Conservation (phyloP, 1,140 invertebrate species). For the Heliconius congener region DNA sequence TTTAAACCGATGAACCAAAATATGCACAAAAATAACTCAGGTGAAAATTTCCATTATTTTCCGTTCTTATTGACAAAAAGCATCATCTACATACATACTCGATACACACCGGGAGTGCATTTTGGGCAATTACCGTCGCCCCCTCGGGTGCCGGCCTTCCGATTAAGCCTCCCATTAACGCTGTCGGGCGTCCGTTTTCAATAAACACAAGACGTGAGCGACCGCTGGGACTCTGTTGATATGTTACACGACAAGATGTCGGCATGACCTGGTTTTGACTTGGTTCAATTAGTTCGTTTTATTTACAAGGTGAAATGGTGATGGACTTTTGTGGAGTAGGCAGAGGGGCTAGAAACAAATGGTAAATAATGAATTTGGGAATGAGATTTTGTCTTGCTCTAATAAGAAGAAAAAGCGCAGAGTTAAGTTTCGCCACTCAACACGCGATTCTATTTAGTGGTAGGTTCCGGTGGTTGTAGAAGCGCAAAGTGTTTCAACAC, state of each 20-base stretch:
- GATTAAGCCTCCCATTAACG: constrained; percentile 20
- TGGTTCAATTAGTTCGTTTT: neutral
- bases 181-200: constrained; percentile 19
- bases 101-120: neutral
- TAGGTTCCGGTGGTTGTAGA: too few relatives aligned
- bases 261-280: neutral
- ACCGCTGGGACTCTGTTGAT: constrained; percentile 3
- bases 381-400: too few relatives aligned
- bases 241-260: neutral
- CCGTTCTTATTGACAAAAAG: neutral
- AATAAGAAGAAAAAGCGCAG: too few relatives aligned
- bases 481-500: too few relatives aligned
- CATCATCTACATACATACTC: neutral
- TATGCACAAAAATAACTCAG: too few relatives aligned
- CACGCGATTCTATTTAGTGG: too few relatives aligned
- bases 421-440: too few relatives aligned
- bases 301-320: neutral
- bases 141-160: constrained; percentile 15
- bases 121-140: constrained; percentile 19
- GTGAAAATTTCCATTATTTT: neutral
- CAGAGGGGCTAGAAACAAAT: too few relatives aligned
- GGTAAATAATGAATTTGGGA: too few relatives aligned
- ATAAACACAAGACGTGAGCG: constrained; percentile 25
- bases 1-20: too few relatives aligned
- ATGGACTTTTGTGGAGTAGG: too few relatives aligned